Conservation (phyloP, 1,140 invertebrate genomes). For the Drosophila ercepeae region DNA sequence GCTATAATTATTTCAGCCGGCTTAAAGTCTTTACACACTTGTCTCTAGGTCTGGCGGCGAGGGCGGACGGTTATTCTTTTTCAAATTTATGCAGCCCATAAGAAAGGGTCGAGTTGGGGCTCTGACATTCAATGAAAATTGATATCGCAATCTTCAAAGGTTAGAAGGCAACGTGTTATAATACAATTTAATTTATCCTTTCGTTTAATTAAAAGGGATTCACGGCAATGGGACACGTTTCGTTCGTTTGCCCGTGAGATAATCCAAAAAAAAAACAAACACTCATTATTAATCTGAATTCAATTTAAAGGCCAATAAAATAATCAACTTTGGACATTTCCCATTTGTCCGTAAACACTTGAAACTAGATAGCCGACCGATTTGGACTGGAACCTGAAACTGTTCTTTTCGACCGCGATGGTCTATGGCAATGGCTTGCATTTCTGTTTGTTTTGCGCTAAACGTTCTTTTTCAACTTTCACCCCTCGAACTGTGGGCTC, state of each 20-base stretch:
- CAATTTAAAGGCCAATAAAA: neutral
- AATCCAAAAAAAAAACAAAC: too few relatives aligned
- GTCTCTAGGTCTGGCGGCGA: conserved; percentile 25
- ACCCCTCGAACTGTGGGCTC: conserved; percentile 23
- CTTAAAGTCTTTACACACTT: conserved; percentile 56
- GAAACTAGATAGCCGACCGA: conserved; percentile 42
- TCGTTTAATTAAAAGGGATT: neutral
- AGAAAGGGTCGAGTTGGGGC: conserved; percentile 7
- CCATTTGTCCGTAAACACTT: conserved; percentile 37
- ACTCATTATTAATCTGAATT: neutral
- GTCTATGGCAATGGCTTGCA: conserved; percentile 14
- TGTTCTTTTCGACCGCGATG: conserved; percentile 27
- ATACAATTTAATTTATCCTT: neutral
- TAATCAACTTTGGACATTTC: conserved; percentile 9
- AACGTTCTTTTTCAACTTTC: conserved; percentile 29
- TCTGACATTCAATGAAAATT: conserved; percentile 6
- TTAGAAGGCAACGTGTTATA: neutral
- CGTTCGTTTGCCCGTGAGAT: too few relatives aligned
- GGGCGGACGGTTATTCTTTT: conserved; percentile 30
- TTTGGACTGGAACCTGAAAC: conserved; percentile 29
- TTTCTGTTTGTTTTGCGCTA: conserved; percentile 23
- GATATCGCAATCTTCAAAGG: neutral
- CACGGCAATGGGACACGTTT: neutral
- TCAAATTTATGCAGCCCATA: conserved; percentile 47
- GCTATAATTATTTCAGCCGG: conserved; percentile 35